These are phyloP conservation scores for Leuciscus waleckii DNA, from an alignment of 2,797 vertebrate genomes.

Conservation along the genomic window DNA sequence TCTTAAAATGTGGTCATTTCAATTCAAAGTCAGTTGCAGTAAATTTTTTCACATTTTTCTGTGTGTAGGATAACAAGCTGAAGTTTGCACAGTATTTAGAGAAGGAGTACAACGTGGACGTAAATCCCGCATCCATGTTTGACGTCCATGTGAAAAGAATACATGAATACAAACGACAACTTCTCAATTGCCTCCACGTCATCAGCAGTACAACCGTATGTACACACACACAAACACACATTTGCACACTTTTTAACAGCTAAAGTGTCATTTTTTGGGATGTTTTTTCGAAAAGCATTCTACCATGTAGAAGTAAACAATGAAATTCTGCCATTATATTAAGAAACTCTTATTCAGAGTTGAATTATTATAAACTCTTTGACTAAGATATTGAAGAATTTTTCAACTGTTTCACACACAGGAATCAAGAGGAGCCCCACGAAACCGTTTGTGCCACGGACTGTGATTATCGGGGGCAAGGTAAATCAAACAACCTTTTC, in stretches of 20 bases:
- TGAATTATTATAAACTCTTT: neutral
- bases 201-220: slow-evolving; percentile 95
- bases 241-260: slow-evolving; percentile 1
- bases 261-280: neutral
- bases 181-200: slow-evolving; percentile 95
- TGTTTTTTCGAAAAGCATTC: neutral
- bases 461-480: slow-evolving; percentile 96
- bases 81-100: slow-evolving; percentile 92
- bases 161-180: slow-evolving; percentile 96
- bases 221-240: slow-evolving; percentile 69
- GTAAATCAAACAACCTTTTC: slow-evolving; percentile 68
- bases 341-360: no score
- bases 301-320: neutral
- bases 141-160: slow-evolving; percentile 97
- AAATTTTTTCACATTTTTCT: neutral
- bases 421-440: slow-evolving; percentile 88
- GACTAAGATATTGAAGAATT: neutral
- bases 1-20: neutral
- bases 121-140: slow-evolving; percentile 94
- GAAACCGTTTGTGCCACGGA: slow-evolving; percentile 88
- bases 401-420: slow-evolving; percentile 62
- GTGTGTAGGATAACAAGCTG: slow-evolving; percentile 89
- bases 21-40: neutral
- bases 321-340: neutral
- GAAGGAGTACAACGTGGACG: slow-evolving; percentile 87